These are phyloP conservation scores for Hyaena hyaena DNA, from an alignment of 2,113 vertebrate species.

Conservation along the genomic window DNA sequence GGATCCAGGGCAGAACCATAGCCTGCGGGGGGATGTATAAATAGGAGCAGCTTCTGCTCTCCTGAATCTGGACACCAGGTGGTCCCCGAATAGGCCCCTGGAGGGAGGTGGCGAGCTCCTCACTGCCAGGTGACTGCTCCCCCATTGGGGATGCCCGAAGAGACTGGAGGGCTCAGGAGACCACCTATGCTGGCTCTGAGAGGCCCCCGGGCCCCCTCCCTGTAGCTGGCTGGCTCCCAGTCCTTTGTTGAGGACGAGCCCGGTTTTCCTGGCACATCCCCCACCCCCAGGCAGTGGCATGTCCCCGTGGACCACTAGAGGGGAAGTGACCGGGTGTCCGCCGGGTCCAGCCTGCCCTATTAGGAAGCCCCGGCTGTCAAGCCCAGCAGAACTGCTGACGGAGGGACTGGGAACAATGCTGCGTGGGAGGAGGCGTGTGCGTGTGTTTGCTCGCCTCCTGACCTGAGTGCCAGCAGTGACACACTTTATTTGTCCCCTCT, in stretches of 20 bases:
- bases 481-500: slow-evolving; percentile 39
- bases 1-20: not conserved
- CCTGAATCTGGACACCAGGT: not conserved
- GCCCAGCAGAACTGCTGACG: slow-evolving; percentile 62
- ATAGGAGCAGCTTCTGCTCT: not conserved
- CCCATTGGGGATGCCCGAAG: not conserved
- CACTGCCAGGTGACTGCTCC: not conserved
- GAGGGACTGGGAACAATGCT: slow-evolving; percentile 47
- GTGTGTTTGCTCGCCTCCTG: slow-evolving; percentile 43
- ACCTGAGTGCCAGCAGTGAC: slow-evolving; percentile 50
- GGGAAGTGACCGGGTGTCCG: slow-evolving; percentile 65
- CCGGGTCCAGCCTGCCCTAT: slow-evolving; percentile 52
- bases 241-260: slow-evolving; percentile 62
- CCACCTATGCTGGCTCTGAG: not conserved
- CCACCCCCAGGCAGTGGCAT: not conserved
- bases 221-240: slow-evolving; percentile 53
- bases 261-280: slow-evolving; percentile 53
- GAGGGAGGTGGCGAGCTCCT: not conserved
- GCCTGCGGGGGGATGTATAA: not conserved
- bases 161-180: not conserved
- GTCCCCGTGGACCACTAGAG: slow-evolving; percentile 49
- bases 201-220: not conserved
- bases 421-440: slow-evolving; percentile 48
- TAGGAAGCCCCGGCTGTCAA: slow-evolving; percentile 58
- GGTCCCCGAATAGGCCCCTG: not conserved